phyloP scores from a whole-genome alignment of 2,888 invertebrate species.

The Meghimatium bilineatum region DNA sequence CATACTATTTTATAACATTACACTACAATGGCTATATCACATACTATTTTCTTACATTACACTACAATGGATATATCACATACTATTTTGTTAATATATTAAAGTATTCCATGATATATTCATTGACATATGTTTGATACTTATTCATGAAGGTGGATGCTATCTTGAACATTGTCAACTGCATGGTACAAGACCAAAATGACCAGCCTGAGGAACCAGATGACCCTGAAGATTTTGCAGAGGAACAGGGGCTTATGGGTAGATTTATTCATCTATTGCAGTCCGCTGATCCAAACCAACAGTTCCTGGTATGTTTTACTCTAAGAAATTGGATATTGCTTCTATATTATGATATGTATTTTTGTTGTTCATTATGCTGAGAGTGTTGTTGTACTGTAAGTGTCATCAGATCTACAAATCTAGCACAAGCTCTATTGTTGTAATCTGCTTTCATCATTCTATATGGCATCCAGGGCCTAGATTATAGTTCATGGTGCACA shows the following conservation, averaged over 20 bases:
- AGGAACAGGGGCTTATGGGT: constrained; percentile 94
- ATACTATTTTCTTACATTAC: no score
- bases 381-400: no score
- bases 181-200: constrained; percentile 86
- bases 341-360: no score
- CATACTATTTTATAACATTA: no score
- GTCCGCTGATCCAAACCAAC: constrained; percentile 81
- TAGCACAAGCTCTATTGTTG: no score
- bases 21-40: no score
- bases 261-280: constrained; percentile 79
- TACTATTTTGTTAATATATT: not conserved
- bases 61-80: no score
- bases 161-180: constrained; percentile 87
- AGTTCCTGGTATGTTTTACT: constrained; percentile 76
- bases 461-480: no score
- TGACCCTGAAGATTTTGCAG: constrained; percentile 95
- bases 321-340: not conserved
- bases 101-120: not conserved
- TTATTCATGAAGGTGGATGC: constrained; percentile 82
- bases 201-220: constrained; percentile 79
- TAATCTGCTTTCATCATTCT: no score
- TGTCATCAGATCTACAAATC: no score
- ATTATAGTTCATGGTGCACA: no score
- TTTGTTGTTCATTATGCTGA: no score
- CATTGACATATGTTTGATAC: not conserved